Base-by-base conservation (phyloP, 2,888 invertebrate genomes). In the Gymnocheta viridis region DNA sequence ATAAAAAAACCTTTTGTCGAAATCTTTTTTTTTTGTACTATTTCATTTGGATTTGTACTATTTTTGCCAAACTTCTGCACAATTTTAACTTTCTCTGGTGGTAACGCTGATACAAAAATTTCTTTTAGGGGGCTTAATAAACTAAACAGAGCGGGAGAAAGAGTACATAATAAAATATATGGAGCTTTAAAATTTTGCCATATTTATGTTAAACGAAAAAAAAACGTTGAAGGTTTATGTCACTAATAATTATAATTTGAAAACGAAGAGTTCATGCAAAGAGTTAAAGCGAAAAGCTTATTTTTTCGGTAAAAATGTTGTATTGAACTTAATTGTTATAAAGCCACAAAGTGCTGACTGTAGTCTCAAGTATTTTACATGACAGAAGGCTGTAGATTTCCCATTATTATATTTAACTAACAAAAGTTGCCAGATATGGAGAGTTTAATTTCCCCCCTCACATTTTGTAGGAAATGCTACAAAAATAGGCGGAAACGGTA, bases 191-290 rank as follows among this genome's bases (percentile, higher is more conserved):
- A 58, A 60, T 49, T 38, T 38, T 49, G 12, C 27, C 19, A 27
- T 60, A 5, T 60, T 58, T 9, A 32, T 49, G 10, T 72, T 72
- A 9, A 17, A n/a, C n/a, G n/a, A n/a, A 38, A 32, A 22, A 14
- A 24, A 19, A 54, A 29, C 24, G 19, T 12, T 24, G 2, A 38
- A 38, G 72, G 79, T 79, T 54, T 72, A 64, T 79, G 79, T 35
- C 79, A 47, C 4, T 27, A 79, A 79, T 79, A 79, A 14, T 32
- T 32, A 10, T 29, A 17, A 54, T 56, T 9, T 17, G 17, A 9
- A 27, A 32, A 17, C 5, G 2, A 29, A 17, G 4, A 76, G 41
- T 14, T 29, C 14, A 12, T 19, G 29, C 14, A 29, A 58, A 35
- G 22, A n/a, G n/a, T 69, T 54, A n/a, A 17, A 51, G 17, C 69